A percentile compares a stretch with the other conserved stretches of the same genome.
phyloP scores from a whole-genome alignment of 2,888 invertebrate genomes.

The Cistogaster globosa region DNA sequence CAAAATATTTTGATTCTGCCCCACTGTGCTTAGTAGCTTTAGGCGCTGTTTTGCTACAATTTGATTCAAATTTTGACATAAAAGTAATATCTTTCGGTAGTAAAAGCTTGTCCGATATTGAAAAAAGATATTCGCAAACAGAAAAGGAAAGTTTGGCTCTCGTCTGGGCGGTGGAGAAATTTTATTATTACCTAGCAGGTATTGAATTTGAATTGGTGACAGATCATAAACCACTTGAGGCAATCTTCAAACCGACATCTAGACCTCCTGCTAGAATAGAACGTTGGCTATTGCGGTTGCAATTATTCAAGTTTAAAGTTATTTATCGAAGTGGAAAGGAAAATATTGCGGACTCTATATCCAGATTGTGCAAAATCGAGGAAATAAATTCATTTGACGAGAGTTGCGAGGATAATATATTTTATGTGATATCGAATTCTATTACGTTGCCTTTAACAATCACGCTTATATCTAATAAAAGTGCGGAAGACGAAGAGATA shows the following conservation, averaged over 20 bases:
- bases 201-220: conserved; percentile 43
- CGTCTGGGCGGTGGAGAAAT: conserved; percentile 66
- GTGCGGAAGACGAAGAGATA: no score
- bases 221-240: no score
- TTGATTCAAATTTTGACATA: not conserved
- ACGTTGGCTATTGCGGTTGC: conserved; percentile 28
- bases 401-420: no score
- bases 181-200: conserved; percentile 55
- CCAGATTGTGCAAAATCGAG: conserved; percentile 48
- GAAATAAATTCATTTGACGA: conserved; percentile 30
- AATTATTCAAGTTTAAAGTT: no score
- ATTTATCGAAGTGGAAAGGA: conserved; percentile 48
- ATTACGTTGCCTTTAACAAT: no score
- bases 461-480: no score
- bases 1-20: no score
- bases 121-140: conserved; percentile 67
- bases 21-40: no score
- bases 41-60: conserved; percentile 68
- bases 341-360: conserved; percentile 60
- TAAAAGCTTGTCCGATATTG: conserved; percentile 53
- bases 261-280: conserved; percentile 47
- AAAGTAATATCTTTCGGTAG: conserved; percentile 63
- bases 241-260: conserved; percentile 43
- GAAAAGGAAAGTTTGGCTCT: conserved; percentile 67
- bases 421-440: no score